These are phyloP conservation scores for Calyptomena viridis DNA, from an alignment of 2,113 vertebrate species.

Conservation along the genomic window DNA sequence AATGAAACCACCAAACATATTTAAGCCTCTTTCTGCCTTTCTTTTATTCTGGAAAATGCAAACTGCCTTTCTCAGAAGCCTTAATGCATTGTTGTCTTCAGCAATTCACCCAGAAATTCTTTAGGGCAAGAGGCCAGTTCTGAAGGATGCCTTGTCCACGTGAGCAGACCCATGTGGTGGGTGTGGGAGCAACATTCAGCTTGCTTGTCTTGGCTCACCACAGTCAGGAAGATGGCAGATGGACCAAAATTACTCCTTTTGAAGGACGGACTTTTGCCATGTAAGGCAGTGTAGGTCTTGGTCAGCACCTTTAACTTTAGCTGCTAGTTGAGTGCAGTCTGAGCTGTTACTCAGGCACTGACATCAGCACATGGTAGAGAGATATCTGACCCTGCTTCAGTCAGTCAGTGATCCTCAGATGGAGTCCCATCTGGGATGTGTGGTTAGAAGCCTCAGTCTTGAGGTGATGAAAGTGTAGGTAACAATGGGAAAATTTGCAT, in stretches of 20 bases:
- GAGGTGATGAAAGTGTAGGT: neutral
- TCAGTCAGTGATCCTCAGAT: neutral
- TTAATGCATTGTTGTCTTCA: neutral
- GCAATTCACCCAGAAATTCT: neutral
- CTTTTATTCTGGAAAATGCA: neutral
- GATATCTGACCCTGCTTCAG: neutral
- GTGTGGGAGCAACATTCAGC: neutral
- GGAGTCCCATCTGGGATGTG: neutral
- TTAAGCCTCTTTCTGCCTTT: neutral
- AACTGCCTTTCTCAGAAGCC: neutral
- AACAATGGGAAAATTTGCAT: neutral
- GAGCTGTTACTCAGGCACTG: neutral
- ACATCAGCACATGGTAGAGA: neutral
- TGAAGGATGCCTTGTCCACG: neutral
- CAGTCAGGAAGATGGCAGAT: neutral
- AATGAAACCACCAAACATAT: neutral
- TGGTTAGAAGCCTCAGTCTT: neutral
- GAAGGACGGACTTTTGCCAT: neutral
- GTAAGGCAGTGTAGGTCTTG: neutral
- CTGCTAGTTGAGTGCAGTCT: neutral
- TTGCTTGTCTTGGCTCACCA: neutral
- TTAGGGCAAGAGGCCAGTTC: neutral
- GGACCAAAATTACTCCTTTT: neutral
- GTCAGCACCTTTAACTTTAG: neutral
- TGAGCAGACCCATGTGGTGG: neutral